These are phyloP conservation scores for Clamator glandarius DNA, from an alignment of 2,797 vertebrate genomes.

Conservation along the genomic window DNA sequence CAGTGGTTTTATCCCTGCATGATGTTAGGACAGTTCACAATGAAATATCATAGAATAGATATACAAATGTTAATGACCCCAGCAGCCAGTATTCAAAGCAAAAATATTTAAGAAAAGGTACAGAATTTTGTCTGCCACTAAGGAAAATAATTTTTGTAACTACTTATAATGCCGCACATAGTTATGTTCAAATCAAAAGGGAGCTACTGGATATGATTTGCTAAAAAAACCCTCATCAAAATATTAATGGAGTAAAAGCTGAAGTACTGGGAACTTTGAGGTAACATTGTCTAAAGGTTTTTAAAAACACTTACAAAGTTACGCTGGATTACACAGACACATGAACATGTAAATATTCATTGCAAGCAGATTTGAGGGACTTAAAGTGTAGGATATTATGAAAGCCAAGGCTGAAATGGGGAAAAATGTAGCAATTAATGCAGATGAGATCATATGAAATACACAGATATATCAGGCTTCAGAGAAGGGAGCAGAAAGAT, in stretches of 20 bases:
- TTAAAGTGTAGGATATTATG: background rate
- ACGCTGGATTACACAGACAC: background rate
- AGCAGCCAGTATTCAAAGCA: background rate
- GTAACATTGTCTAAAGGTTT: background rate
- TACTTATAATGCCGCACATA: background rate
- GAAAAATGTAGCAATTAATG: background rate
- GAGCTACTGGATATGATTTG: background rate
- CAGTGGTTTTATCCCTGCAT: background rate
- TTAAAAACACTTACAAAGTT: background rate
- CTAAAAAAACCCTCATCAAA: background rate
- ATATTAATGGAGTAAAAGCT: background rate
- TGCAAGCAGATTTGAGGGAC: background rate
- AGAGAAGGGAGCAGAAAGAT: background rate
- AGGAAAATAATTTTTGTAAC: background rate
- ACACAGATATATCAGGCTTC: background rate
- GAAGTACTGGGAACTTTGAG: background rate
- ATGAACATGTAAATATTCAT: background rate
- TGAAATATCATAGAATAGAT: background rate
- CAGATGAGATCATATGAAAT: background rate
- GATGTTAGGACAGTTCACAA: background rate
- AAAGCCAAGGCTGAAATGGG: background rate
- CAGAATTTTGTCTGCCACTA: background rate
- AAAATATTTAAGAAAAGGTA: background rate
- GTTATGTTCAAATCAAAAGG: background rate
- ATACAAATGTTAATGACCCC: background rate